Percentiles rank a stretch among this genome's conserved stretches.
These are phyloP conservation scores for Cantharis nigra DNA, from an alignment of 2,888 invertebrate species.

Conservation along the genomic window DNA sequence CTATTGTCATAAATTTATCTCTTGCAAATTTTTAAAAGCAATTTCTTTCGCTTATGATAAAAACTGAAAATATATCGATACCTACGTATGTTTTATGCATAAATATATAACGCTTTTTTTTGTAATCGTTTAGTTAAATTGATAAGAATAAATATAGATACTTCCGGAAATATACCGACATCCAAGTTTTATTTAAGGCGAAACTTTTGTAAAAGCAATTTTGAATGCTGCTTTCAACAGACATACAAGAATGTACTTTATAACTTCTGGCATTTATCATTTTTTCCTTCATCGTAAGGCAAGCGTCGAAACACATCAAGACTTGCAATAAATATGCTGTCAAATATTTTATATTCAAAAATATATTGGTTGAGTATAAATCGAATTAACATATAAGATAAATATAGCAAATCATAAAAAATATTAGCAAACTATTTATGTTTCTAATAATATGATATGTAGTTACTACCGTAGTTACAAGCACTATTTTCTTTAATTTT, in stretches of 20 bases:
- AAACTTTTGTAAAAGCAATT: conserved; percentile 3
- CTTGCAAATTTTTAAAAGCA: not conserved
- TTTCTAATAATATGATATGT: not conserved
- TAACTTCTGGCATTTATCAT: conserved; percentile 2
- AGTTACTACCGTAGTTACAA: not conserved
- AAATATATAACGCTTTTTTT: not conserved
- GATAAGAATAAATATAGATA: not conserved
- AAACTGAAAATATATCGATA: not conserved
- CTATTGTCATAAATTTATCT: not conserved
- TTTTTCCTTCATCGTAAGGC: not conserved
- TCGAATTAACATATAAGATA: not conserved
- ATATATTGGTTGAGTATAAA: not conserved
- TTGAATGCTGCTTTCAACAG: conserved; percentile 3
- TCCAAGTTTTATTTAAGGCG: not conserved
- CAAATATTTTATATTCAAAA: not conserved
- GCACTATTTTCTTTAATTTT: not conserved
- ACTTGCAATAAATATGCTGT: not conserved
- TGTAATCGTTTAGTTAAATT: not conserved
- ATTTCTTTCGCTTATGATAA: not conserved
- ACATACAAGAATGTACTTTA: conserved; percentile 5
- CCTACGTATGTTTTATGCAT: not conserved
- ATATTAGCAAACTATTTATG: not conserved
- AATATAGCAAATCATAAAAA: not conserved
- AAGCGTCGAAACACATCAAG: conserved; percentile 2
- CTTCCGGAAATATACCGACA: not conserved